Evolutionary conservation across 2,113 vertebrate genomes (phyloP), one percentile per base, ranked within the genome.

Genomic region (Chamaea fasciata): DNA sequence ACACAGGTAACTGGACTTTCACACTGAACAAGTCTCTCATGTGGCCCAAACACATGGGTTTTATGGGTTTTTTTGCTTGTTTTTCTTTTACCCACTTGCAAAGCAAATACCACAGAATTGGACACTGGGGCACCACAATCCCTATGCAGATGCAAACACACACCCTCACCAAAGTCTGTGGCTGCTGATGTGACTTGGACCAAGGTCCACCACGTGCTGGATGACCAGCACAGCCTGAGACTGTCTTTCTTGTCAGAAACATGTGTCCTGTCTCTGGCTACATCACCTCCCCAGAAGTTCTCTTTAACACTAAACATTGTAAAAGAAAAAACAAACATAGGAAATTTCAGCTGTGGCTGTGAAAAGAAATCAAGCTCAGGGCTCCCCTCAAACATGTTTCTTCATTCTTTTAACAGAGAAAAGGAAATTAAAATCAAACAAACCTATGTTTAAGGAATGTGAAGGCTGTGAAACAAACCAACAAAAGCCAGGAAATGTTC

Each of bases 351-450:
- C 95, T 92, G 85, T 89, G 96, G 80, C 88, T 95, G 92, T 97
- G 95, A 96, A 96, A 96, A 97, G 94, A 93, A 97, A 97, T 81
- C 95, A 95, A 64, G 83, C 90, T 93, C 90, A 92, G 90, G 86
- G 90, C 90, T 94, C 90, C 95, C 80, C 94, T 96, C 90, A 94
- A 96, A 96, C 95, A 94, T 92, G 88, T 94, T 97, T 71, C 94
- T 97, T 96, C 95, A 92, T 96, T 97, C 90, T 94, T 93, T 95
- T 89, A 91, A 94, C 71, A 26, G 94, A 97, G 95, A 93, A 96
- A 96, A 96, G 96, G 97, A 97, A 97, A 97, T 97, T 95, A 96
- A 97, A 97, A 96, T 95, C 95, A 96, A 97, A 96, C 95, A 97
- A 96, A 96, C 92, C 94, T 92, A 67, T 94, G 94, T 96, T 97